Percentiles rank a stretch among this genome's conserved stretches.
Conservation (phyloP, 2,888 invertebrate genomes). For the Sinhomidia bicolor region DNA sequence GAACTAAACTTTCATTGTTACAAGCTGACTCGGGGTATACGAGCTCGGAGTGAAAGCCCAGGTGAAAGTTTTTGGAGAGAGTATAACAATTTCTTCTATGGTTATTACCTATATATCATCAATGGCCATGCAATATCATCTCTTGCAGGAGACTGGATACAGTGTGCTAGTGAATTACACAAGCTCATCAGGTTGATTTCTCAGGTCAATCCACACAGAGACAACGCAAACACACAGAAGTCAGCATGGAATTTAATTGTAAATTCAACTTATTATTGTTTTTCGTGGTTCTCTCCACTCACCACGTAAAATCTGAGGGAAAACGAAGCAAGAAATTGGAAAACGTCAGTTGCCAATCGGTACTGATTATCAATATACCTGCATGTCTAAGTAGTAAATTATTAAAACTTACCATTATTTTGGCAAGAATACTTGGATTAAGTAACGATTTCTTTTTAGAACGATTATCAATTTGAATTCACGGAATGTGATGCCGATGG, state of each 20-base stretch:
- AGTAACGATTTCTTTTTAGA: constrained; percentile 76
- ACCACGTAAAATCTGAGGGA: constrained; percentile 53
- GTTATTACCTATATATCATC: background rate
- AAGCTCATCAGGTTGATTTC: constrained; percentile 71
- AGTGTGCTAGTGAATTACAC: background rate
- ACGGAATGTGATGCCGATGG: constrained; percentile 83
- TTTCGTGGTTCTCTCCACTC: constrained; percentile 23
- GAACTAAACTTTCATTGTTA: background rate
- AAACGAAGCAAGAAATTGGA: constrained; percentile 78
- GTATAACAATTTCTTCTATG: too few relatives aligned
- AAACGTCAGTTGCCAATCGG: constrained; percentile 75
- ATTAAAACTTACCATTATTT: too few relatives aligned
- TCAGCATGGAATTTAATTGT: constrained; percentile 42
- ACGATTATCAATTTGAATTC: constrained; percentile 83
- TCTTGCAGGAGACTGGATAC: background rate
- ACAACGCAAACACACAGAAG: background rate
- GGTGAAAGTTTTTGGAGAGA: constrained; percentile 18
- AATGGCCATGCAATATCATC: background rate
- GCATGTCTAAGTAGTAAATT: too few relatives aligned
- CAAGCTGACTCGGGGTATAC: too few relatives aligned
- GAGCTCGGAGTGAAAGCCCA: background rate
- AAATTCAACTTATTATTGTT: constrained; percentile 37
- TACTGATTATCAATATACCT: too few relatives aligned
- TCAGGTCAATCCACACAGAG: background rate
- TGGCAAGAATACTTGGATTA: too few relatives aligned